These are phyloP conservation scores for Tupiocoris notatus DNA, from an alignment of 2,888 invertebrate genomes.

Conservation along the genomic window DNA sequence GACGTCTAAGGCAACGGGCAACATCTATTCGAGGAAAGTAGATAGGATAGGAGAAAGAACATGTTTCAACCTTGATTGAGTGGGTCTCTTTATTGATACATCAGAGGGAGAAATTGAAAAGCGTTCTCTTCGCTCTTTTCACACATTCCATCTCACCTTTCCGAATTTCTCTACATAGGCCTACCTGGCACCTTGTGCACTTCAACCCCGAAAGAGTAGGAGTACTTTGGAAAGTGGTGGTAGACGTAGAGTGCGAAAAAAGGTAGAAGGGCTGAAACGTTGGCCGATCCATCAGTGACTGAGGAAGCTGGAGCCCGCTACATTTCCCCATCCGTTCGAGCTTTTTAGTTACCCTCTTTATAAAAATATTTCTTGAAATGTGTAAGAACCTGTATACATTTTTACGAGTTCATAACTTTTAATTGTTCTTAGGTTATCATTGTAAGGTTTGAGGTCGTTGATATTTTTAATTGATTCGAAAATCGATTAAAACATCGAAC, in stretches of 20 bases:
- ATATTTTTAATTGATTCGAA: too few species aligned
- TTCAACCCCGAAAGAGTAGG: neutral
- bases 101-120: neutral
- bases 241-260: neutral
- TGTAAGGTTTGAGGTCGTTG: too few species aligned
- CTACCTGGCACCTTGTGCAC: neutral
- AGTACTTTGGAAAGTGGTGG: too few species aligned
- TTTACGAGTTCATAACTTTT: too few species aligned
- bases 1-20: neutral
- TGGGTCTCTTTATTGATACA: neutral
- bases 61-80: neutral
- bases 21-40: neutral
- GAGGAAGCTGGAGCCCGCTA: neutral
- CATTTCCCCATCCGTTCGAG: neutral
- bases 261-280: neutral
- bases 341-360: too few species aligned
- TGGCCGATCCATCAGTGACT: neutral
- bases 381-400: too few species aligned
- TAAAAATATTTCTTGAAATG: too few species aligned
- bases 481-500: too few species aligned
- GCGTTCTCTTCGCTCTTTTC: neutral
- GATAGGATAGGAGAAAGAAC: neutral
- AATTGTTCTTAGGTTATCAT: too few species aligned
- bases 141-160: neutral
- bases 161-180: neutral